These are phyloP conservation scores for Psittacula cyanocephala DNA, from an alignment of 2,113 vertebrate species.

Conservation along the genomic window DNA sequence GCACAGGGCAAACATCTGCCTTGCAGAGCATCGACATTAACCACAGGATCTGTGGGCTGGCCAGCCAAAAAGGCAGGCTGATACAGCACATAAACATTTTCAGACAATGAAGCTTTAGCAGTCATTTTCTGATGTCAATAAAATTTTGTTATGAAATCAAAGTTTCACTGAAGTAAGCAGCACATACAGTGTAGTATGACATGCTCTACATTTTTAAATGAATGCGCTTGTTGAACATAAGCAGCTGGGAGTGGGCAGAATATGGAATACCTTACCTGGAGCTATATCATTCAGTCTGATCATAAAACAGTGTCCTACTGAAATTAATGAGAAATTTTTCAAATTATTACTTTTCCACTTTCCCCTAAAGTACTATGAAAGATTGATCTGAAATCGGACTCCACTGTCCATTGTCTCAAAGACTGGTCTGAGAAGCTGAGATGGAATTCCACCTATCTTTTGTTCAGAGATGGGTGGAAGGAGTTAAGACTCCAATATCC, in stretches of 20 bases:
- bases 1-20: background rate
- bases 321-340: background rate
- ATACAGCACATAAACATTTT: background rate
- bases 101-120: background rate
- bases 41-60: background rate
- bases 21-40: accelerated
- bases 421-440: background rate
- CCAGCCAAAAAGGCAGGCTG: background rate
- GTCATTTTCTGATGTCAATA: background rate
- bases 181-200: accelerated
- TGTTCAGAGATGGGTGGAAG: background rate
- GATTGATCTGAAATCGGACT: background rate
- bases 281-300: background rate
- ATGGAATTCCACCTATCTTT: background rate
- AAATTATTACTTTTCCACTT: background rate
- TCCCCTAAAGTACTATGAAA: background rate
- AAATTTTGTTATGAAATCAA: background rate
- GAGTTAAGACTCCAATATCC: background rate
- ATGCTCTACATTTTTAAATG: background rate
- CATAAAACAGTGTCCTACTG: background rate
- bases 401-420: background rate
- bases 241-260: background rate
- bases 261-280: background rate
- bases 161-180: background rate
- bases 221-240: background rate